Evolutionary conservation across 2,888 invertebrate genomes (phyloP), one percentile per base, ranked within the genome.

Genomic region (Cataglyphis albicans): DNA sequence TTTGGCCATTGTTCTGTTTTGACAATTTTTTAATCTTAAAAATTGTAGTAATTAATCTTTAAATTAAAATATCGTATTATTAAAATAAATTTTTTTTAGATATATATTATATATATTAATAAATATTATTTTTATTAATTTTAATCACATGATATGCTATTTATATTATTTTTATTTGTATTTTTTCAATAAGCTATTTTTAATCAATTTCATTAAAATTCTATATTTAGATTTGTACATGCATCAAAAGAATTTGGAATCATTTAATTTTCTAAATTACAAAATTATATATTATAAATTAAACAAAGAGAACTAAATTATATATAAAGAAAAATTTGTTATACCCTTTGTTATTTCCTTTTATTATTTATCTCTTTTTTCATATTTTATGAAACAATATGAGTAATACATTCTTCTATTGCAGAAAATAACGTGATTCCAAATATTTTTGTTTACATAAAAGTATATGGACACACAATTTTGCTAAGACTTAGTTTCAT

Each of bases 11-110:
- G 1, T 48, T 18, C 25, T 21, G 21, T 21, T 67, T 44, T 18
- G n/a, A 35, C 10, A 63, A n/a, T 63, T 32, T 18, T 29, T 10
- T n/a, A 55, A 70, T 70, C 29, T 48, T 48, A 67, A 44, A n/a
- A n/a, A 67, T 48, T 10, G 9, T 25, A 6, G 9, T 29, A 67
- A 44, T 67, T 32, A 29, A 64, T 0, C 10, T 38, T 70, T 38
- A 21, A 70, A 21, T 52, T 52, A 52, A 21, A 67, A 55, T 18
- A 18, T 21, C 0, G 18, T 21, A 55, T 32, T 21, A 29, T 15
- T 5, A 5, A 70, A 15, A 44, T 29, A 1, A 32, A 61, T 18
- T 7, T n/a, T 25, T 35, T 73, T 15, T 4, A 3, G 21, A 61
- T n/a, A 9, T 15, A 32, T 12, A 7, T 32, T 52, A 15, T 21